Evolutionary conservation across 2,888 invertebrate genomes (phyloP), one percentile per base, ranked within the genome.

Genomic region (Lithophane socia): DNA sequence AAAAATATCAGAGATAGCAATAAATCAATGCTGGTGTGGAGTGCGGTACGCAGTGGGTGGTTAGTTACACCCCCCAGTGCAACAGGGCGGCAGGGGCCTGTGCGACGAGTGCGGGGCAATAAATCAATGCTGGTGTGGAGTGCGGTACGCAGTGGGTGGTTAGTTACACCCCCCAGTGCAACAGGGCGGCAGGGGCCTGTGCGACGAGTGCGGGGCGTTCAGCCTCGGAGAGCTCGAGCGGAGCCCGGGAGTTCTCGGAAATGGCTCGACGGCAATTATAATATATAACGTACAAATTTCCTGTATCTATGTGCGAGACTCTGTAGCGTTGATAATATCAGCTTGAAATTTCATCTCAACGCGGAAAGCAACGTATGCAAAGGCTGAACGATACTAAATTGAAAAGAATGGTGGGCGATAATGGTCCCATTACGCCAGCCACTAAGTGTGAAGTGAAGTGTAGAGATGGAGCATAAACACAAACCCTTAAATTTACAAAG

Each of bases 401-500:
- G 12, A 1, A 66, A 72, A 37, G 37, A 4, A 37, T 37, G 37
- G 4, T 5, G 4, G 4, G 37, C 4, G 37, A 37, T 37, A 37
- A 37, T 37, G 37, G 37, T 5, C 37, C 37, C 37, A 37, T 3
- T 37, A 37, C 37, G 37, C 37, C 37, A 37, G 37, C 37, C 37
- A 37, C 37, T 37, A 37, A 37, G 37, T 37, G 37, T 37, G 37
- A 37, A 37, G n/a, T n/a, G n/a, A n/a, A n/a, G n/a, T n/a, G 10
- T 37, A 37, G 68, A 18, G 21, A 18, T 68, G 16, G n/a, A 21
- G 52, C n/a, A 0, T 18, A 58, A 37, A 37, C 21, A 37, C 37
- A n/a, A 54, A 37, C 16, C 21, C 29, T 8, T 24, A 65, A 29
- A 29, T 56, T 56, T 37, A 42, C 24, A 56, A 58, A 75, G 97